Conservation (phyloP, 2,888 invertebrate genomes). For the Ceratothoa steindachneri region DNA sequence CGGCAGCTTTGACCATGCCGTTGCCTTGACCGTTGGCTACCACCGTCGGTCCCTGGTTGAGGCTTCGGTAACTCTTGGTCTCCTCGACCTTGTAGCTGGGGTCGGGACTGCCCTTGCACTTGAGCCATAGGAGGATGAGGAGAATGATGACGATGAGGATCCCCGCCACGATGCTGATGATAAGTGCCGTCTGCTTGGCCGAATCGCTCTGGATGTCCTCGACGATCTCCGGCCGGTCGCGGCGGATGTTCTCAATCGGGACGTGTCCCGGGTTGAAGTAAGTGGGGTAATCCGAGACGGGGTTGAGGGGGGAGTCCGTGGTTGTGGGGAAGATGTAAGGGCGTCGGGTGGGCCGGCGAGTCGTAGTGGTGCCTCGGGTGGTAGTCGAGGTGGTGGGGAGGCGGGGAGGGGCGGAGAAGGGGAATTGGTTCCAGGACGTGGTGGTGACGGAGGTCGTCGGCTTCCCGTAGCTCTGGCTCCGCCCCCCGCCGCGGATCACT, state of each 20-base stretch:
- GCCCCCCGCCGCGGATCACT: slow-evolving; percentile 16
- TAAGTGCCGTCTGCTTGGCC: slow-evolving; percentile 54
- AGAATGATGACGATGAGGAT: slow-evolving; percentile 85
- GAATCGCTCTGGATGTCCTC: slow-evolving; percentile 51
- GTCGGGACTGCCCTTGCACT: slow-evolving; percentile 77
- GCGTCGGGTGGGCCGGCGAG: slow-evolving; percentile 29
- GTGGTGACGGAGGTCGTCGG: slow-evolving; percentile 13
- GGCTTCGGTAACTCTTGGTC: slow-evolving; percentile 62
- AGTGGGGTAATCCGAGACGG: slow-evolving; percentile 49
- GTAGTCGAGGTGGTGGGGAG: slow-evolving; percentile 36
- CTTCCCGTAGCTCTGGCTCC: slow-evolving; percentile 19
- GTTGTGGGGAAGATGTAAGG: slow-evolving; percentile 42
- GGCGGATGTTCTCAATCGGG: slow-evolving; percentile 26
- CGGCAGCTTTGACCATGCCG: slow-evolving; percentile 65
- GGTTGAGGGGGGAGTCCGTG: slow-evolving; percentile 49
- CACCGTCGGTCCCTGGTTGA: slow-evolving; percentile 52
- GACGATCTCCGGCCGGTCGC: slow-evolving; percentile 52
- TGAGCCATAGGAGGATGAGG: slow-evolving; percentile 81
- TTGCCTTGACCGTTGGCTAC: slow-evolving; percentile 43
- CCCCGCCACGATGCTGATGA: slow-evolving; percentile 84
- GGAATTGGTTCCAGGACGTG: slow-evolving; percentile 33
- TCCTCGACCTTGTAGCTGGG: slow-evolving; percentile 91
- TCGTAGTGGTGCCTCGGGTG: slow-evolving; percentile 48
- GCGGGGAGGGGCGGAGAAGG: slow-evolving; percentile 34
- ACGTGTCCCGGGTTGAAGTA: slow-evolving; percentile 49